A percentile compares a stretch with the other conserved stretches of the same genome.
Evolutionary conservation across 2,888 invertebrate species (phyloP).

Genomic region (Boloria selene): DNA sequence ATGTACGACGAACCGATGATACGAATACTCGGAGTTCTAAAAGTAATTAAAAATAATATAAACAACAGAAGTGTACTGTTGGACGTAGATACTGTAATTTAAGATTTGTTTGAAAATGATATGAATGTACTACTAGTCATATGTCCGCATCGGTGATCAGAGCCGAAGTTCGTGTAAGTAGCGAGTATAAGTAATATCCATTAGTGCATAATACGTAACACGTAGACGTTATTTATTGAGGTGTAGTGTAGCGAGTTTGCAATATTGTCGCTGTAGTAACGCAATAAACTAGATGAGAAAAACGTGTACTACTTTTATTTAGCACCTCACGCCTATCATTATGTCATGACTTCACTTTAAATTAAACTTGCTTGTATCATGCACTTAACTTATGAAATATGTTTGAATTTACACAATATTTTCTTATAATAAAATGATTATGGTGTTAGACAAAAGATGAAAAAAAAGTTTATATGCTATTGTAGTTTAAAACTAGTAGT

Average conservation of each 20-base stretch:
- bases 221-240: slow-evolving; percentile 29
- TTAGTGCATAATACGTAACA: slow-evolving; percentile 13
- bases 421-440: too few relatives aligned
- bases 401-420: too few relatives aligned
- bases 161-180: slow-evolving; percentile 5
- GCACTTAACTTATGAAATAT: too few relatives aligned
- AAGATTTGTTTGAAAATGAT: slow-evolving; percentile 1
- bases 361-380: too few relatives aligned
- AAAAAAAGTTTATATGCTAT: too few relatives aligned
- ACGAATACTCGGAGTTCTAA: too few relatives aligned
- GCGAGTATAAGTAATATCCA: slow-evolving; percentile 5
- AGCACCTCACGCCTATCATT: neutral
- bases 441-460: too few relatives aligned
- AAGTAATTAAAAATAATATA: too few relatives aligned
- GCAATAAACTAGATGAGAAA: slow-evolving; percentile 38
- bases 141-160: neutral
- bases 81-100: slow-evolving; percentile 43
- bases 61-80: too few relatives aligned
- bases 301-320: slow-evolving; percentile 18
- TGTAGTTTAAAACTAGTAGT: neutral
- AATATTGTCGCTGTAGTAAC: slow-evolving; percentile 44
- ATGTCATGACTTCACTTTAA: too few relatives aligned
- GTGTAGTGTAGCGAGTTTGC: slow-evolving; percentile 56
- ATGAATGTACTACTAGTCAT: neutral
- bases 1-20: too few relatives aligned